Evolutionary conservation across 2,888 invertebrate genomes (phyloP).

Genomic region (Plagodis pulveraria): DNA sequence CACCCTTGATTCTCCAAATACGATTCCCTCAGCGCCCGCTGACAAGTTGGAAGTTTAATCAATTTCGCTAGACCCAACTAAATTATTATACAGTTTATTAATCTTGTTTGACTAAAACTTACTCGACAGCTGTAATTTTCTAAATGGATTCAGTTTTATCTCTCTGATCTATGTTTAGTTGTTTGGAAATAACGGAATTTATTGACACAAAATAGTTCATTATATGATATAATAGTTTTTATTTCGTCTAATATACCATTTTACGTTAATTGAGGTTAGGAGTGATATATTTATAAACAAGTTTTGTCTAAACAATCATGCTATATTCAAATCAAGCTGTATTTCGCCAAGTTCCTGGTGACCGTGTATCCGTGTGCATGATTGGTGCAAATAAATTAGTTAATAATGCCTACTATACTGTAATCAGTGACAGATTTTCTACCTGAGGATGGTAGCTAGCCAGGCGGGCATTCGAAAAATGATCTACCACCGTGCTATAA

Average conservation of each 20-base stretch:
- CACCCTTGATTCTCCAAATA: slow-evolving; percentile 32
- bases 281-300: neutral
- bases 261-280: neutral
- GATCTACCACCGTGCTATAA: too few species aligned
- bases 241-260: too few species aligned
- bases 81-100: slow-evolving; percentile 45
- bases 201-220: neutral
- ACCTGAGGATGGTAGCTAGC: too few species aligned
- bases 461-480: too few species aligned
- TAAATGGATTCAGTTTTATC: slow-evolving; percentile 21
- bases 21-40: slow-evolving; percentile 33
- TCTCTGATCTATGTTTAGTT: slow-evolving; percentile 9
- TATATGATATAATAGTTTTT: too few species aligned
- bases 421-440: too few species aligned
- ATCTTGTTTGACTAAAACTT: slow-evolving; percentile 34
- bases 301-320: too few species aligned
- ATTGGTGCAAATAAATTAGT: too few species aligned
- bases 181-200: neutral
- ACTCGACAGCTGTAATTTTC: slow-evolving; percentile 29
- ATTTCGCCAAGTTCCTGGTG: too few species aligned
- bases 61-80: slow-evolving; percentile 41
- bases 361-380: too few species aligned
- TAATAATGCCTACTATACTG: too few species aligned
- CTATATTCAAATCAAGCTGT: too few species aligned
- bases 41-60: slow-evolving; percentile 48